Evolutionary conservation across 2,888 invertebrate genomes (phyloP).

Genomic region (Eueremaeus valkanovi): DNA sequence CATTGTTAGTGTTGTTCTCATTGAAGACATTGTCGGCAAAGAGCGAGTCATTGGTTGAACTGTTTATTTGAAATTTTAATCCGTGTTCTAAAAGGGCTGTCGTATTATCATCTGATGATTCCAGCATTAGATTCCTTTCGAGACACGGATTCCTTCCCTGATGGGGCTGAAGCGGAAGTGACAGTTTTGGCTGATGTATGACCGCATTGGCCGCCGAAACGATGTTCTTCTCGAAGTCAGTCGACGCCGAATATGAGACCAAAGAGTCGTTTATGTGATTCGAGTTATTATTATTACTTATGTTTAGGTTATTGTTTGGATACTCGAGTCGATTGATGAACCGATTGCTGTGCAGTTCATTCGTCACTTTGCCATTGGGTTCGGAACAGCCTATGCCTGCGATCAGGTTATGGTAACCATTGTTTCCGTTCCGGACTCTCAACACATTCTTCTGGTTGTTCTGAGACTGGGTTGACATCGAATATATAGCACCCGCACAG

Average conservation of each 20-base stretch:
- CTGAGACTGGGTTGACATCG: not conserved
- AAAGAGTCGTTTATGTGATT: conserved; percentile 62
- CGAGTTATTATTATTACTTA: conserved; percentile 49
- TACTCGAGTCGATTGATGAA: conserved; percentile 6
- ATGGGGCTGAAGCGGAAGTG: conserved; percentile 64
- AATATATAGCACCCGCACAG: conserved; percentile 33
- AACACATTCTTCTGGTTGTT: conserved; percentile 20
- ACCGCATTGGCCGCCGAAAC: conserved; percentile 41
- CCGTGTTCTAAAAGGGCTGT: conserved; percentile 52
- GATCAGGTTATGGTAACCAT: conserved; percentile 9
- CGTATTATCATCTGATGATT: conserved; percentile 56
- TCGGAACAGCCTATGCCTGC: not conserved
- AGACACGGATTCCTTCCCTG: conserved; percentile 79
- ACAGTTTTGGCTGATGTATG: conserved; percentile 49
- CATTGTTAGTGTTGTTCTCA: too few species aligned
- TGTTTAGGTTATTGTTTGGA: conserved; percentile 45
- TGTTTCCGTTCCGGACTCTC: not conserved
- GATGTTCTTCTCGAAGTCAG: conserved; percentile 50
- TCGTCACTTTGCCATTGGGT: not conserved
- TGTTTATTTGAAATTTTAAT: conserved; percentile 41
- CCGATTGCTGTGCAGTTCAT: conserved; percentile 15
- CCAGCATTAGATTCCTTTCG: conserved; percentile 66
- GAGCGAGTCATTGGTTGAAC: not conserved
- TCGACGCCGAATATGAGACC: conserved; percentile 59
- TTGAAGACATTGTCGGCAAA: not conserved